A percentile compares a stretch with the other conserved stretches of the same genome.
phyloP scores from a whole-genome alignment of 2,113 vertebrate species.

The Probosciger aterrimus region DNA sequence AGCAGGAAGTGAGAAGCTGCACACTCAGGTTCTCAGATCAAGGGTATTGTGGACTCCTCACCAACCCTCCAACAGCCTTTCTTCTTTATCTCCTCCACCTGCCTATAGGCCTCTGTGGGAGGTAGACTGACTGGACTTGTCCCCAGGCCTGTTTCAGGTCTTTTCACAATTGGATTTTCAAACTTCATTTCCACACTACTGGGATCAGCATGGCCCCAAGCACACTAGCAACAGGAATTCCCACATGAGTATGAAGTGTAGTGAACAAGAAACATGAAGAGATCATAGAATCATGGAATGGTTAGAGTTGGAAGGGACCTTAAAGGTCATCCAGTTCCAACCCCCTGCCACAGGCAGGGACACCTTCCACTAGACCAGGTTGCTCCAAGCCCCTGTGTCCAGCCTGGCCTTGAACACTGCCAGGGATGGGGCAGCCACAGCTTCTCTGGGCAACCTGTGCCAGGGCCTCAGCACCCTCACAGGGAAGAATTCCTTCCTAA shows the following conservation, averaged over 20 bases:
- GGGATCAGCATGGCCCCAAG: background rate
- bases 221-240: background rate
- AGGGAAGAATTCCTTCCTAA: background rate
- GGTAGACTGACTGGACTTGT: background rate
- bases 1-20: background rate
- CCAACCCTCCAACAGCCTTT: background rate
- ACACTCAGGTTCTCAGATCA: background rate
- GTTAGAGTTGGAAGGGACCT: background rate
- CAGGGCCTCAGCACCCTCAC: background rate
- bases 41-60: background rate
- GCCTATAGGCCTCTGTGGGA: background rate
- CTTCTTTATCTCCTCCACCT: background rate
- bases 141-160: background rate
- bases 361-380: background rate
- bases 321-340: background rate
- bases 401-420: background rate
- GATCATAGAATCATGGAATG: background rate
- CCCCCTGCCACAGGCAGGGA: background rate
- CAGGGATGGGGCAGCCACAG: background rate
- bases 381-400: background rate
- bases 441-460: background rate
- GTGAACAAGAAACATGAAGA: background rate
- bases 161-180: background rate
- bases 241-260: fast-evolving
- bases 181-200: background rate